Evolutionary conservation across 2,797 vertebrate species (phyloP), one percentile per base, ranked within the genome.

Genomic region (Picus viridis): DNA sequence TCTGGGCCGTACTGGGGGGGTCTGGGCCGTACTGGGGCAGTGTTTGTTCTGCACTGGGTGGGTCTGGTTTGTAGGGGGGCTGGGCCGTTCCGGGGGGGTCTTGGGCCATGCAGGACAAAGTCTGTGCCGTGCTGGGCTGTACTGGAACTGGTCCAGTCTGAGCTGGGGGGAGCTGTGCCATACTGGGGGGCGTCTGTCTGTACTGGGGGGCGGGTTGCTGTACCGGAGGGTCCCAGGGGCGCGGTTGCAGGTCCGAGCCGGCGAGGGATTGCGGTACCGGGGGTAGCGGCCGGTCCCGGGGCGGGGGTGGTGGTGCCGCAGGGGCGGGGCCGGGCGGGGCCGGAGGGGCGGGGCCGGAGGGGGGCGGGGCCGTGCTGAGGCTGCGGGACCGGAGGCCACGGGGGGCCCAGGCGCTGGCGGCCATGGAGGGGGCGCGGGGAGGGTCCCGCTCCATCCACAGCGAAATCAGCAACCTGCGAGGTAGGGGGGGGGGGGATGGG

Each of bases 391-490:
- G 47, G 53, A 45, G 45, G n/a, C 11, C 18, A 11, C n/a, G 27
- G 27, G 53, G 29, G 53, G 53, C 27, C 14, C 53, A 27, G 15
- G 24, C 15, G 27, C 47, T 49, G 53, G 27, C 29, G 27, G 57
- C 53, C 87, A 98, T 98, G 98, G 97, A 98, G 76, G 86, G 96
- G 53, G 12, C 51, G 24, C 45, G 45, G 45, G 45, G 45, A 45
- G 45, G 45, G 45, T 84, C 62, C 88, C 97, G 98, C 92, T 98
- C 98, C 41, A 98, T 98, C 94, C 98, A 98, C 83, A 97, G 97
- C 29, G 98, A 98, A 97, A 98, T 98, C 80, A 93, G 81, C 20
- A 97, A 97, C 92, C 97, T 98, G 4, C 98, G 98, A 98, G 98
- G 98, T 98, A 98, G 65, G n/a, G 57, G n/a, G 59, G 59, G 43